These are phyloP conservation scores for Brenthis daphne DNA, from an alignment of 2,888 invertebrate species.

Conservation along the genomic window DNA sequence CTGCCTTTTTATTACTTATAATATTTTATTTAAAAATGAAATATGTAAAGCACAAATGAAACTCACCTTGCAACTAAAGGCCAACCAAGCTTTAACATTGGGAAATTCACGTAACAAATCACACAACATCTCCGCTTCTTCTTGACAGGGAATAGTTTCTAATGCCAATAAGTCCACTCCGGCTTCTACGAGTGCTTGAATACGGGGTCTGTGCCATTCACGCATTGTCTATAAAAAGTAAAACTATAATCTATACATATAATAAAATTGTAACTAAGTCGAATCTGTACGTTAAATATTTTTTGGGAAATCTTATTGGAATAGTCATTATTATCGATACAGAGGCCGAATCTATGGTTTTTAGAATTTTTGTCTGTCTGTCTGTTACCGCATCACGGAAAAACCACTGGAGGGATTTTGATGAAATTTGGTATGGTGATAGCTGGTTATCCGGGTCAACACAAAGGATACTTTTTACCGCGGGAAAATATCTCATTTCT, in stretches of 20 bases:
- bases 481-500: no score
- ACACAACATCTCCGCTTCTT: conserved; percentile 92
- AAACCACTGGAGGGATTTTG: no score
- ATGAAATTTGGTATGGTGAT: no score
- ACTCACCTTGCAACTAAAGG: conserved; percentile 91
- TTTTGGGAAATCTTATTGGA: no score
- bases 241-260: conserved; percentile 1
- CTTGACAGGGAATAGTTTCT: conserved; percentile 95
- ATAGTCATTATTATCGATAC: no score
- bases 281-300: no score
- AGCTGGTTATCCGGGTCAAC: no score
- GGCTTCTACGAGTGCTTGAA: conserved; percentile 89
- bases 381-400: no score
- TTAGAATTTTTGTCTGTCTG: no score
- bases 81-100: conserved; percentile 90
- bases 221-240: conserved; percentile 80
- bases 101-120: conserved; percentile 91
- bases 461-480: no score
- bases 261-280: no score
- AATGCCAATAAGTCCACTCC: conserved; percentile 93
- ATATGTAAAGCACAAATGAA: background rate
- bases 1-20: background rate
- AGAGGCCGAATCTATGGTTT: no score
- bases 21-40: background rate
- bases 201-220: conserved; percentile 92